These are phyloP conservation scores for Mythimna loreyi DNA, from an alignment of 2,888 invertebrate species.

Conservation along the genomic window DNA sequence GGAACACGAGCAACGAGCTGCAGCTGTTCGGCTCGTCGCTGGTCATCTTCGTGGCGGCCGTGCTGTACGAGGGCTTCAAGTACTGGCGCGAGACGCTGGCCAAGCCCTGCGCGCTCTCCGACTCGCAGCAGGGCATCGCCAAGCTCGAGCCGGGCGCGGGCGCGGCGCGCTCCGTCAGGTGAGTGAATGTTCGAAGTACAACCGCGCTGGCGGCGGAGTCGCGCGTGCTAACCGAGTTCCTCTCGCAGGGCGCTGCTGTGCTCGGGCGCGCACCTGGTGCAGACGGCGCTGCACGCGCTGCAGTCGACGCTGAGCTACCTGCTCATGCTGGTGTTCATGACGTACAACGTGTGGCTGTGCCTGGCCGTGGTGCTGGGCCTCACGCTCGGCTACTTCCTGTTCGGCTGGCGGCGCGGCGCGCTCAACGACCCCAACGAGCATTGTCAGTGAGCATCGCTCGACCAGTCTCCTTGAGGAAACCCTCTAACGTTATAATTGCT, in stretches of 20 bases:
- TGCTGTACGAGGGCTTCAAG: conserved; percentile 98
- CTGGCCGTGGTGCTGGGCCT: conserved; percentile 96
- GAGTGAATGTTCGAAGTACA: neutral
- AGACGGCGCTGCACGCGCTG: conserved; percentile 96
- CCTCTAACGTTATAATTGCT: neutral
- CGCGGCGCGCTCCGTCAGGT: neutral
- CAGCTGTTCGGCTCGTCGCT: conserved; percentile 96
- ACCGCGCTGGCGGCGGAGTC: too few species aligned
- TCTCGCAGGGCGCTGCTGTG: conserved; percentile 28
- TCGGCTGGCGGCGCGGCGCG: conserved; percentile 98
- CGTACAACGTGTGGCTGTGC: conserved; percentile 98
- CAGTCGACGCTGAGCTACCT: conserved; percentile 97
- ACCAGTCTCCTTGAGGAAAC: neutral
- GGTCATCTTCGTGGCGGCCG: conserved; percentile 96
- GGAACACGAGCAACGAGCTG: conserved; percentile 93
- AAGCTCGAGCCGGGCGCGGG: conserved; percentile 68
- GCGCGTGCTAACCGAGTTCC: neutral
- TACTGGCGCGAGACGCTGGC: conserved; percentile 92
- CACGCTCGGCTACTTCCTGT: conserved; percentile 97
- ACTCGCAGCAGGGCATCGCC: conserved; percentile 85
- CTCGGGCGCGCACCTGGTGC: conserved; percentile 94
- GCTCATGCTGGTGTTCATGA: conserved; percentile 99
- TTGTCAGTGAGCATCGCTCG: conserved; percentile 93
- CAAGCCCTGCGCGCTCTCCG: conserved; percentile 64
- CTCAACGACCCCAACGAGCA: conserved; percentile 95